Base-by-base conservation (phyloP, 2,888 invertebrate genomes). In the Galerucella nymphaeae region DNA sequence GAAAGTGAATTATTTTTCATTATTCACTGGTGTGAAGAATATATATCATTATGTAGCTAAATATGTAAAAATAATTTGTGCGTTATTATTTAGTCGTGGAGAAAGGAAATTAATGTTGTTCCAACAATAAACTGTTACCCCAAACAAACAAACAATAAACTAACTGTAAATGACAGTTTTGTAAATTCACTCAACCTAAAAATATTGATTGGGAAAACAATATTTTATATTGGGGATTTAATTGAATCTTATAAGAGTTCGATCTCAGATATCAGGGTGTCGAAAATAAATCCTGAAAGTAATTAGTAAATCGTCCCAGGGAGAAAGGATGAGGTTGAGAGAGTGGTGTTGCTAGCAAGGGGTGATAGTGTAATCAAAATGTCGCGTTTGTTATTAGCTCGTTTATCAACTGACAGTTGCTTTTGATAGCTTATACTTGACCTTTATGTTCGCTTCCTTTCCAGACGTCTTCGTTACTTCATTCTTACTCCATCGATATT, bases 351-450 rank as follows among this genome's bases (percentile, higher is more conserved):
- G 55, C 64, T 57, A 66, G 53, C 72, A 66, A 68, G 72, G 66
- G 72, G 75, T 70, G 69, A 70, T 61, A 72, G 74, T 66, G 74
- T 83, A 83, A 83, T 83, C 83, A 83, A 83, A 83, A 82, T 84
- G 84, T 84, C 84, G 83, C 84, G 78, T 82, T 78, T 81, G 85
- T 86, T 86, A 86, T 86, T 86, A 86, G 85, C 83, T 86, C 86
- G 86, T 87, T 87, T 86, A 87, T 87, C 87, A 87, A 84, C 81
- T 84, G 85, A 86, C 86, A 86, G 86, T 86, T 87, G 87, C 85
- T 86, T 85, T 84, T 87, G 87, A 87, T 87, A 86, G 85, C 83
- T 84, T 76, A 81, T 76, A 82, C 82, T 80, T 82, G 82, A 83
- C 84, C 82, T 82, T 80, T 78, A 74, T 76, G 75, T 75, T 62